Percentiles rank a stretch among this genome's conserved stretches.
These are phyloP conservation scores for Xestia rhomboidea DNA, from an alignment of 2,888 invertebrate genomes.

Conservation along the genomic window DNA sequence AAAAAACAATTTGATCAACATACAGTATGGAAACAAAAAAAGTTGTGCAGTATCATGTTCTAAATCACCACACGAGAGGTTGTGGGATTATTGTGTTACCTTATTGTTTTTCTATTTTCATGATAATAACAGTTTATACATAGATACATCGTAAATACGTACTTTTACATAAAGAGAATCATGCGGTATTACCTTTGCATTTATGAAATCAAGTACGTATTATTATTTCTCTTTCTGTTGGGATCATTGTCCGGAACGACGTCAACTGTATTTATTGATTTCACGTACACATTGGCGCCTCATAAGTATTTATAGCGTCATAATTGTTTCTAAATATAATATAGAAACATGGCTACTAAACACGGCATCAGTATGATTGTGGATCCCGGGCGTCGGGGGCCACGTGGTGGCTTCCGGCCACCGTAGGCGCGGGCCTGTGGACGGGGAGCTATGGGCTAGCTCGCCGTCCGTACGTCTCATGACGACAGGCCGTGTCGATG, in stretches of 20 bases:
- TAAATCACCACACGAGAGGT: not conserved
- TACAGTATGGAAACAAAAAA: too few species aligned
- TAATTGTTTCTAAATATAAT: not conserved
- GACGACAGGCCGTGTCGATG: too few species aligned
- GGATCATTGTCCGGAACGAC: conserved; percentile 26
- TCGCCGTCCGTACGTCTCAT: too few species aligned
- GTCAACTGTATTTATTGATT: conserved; percentile 34
- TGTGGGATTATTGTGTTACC: not conserved
- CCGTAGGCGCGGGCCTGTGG: too few species aligned
- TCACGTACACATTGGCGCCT: conserved; percentile 1
- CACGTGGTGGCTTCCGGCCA: too few species aligned
- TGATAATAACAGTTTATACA: not conserved
- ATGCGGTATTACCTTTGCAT: conserved; percentile 1
- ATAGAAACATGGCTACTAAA: not conserved
- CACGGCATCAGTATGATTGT: not conserved
- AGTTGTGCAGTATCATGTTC: too few species aligned
- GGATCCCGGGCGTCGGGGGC: too few species aligned
- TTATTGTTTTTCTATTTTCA: not conserved
- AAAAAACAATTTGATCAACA: too few species aligned
- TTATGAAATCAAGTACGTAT: conserved; percentile 2
- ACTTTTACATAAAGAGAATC: not conserved
- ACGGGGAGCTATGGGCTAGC: too few species aligned
- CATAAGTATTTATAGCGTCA: conserved; percentile 1
- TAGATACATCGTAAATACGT: not conserved
- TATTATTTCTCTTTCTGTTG: not conserved